These are phyloP conservation scores for Hemicrepidius hirtus DNA, from an alignment of 2,888 invertebrate species.

Conservation along the genomic window DNA sequence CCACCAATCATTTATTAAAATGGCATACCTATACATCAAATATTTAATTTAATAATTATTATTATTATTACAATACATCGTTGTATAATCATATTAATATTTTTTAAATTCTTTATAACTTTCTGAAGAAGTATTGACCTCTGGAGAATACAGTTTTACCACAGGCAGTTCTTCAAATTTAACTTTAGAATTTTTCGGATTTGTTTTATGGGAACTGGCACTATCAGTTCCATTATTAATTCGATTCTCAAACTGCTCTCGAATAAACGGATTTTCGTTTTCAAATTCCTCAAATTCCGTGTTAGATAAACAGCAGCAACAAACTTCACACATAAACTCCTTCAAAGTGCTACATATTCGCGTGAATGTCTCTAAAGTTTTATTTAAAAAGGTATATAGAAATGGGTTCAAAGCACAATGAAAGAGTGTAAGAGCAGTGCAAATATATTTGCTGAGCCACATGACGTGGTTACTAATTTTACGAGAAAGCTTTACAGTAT, in stretches of 20 bases:
- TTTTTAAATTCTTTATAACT: constrained; percentile 2
- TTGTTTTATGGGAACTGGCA: constrained; percentile 31
- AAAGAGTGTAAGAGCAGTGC: constrained; percentile 73
- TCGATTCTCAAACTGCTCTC: constrained; percentile 47
- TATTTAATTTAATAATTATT: not conserved
- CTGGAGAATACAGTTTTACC: not conserved
- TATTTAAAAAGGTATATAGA: constrained; percentile 76
- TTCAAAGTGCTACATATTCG: constrained; percentile 58
- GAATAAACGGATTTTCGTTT: constrained; percentile 62
- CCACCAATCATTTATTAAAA: no score
- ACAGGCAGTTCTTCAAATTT: constrained; percentile 39
- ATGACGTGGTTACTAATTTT: constrained; percentile 40
- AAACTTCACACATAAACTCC: constrained; percentile 66
- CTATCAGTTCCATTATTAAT: not conserved
- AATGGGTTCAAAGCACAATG: constrained; percentile 77
- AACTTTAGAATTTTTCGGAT: constrained; percentile 27
- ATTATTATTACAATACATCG: not conserved
- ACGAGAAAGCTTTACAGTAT: constrained; percentile 70
- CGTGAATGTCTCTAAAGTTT: constrained; percentile 68
- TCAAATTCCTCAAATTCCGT: constrained; percentile 69
- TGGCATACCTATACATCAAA: no score
- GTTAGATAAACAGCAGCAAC: constrained; percentile 68
- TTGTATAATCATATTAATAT: not conserved
- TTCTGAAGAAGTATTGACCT: not conserved
- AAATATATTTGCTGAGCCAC: constrained; percentile 73